Evolutionary conservation across 2,888 invertebrate species (phyloP), one percentile per base, ranked within the genome.

Genomic region (Palloptera scutellata): DNA sequence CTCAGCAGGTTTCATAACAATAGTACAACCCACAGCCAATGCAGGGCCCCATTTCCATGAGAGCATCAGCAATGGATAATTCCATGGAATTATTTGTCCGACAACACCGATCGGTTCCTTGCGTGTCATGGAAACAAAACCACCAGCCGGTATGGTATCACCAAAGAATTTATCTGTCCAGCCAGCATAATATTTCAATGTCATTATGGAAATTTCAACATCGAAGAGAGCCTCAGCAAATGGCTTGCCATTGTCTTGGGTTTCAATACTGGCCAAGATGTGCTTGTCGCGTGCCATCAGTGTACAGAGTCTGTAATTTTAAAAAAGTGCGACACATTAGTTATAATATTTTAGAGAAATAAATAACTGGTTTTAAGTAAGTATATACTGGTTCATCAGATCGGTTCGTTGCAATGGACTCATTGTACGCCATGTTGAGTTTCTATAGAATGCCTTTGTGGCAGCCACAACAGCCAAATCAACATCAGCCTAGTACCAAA

Each of bases 111-210:
- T 86, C 0, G 93, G 92, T 79, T 93, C 92, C 76, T 90, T 89
- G 43, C 88, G 86, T 0, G 91, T 92, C 85, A 91, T 87, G 1
- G 90, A 85, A 73, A 93, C 86, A 68, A 86, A 86, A 6, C 90
- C 91, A 30, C 30, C 30, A 88, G 91, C 90, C 13, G 95, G 95
- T 73, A 95, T 91, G 1, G 93, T 94, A 74, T 91, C 90, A 17
- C 96, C 96, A 77, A 92, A 91, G 77, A 92, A 91, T 86, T 96
- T 96, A 82, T 96, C 95, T 60, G 92, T 90, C 90, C 91, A 94
- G 41, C 95, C 95, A 67, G 94, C 95, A 83, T 92, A 93, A 78
- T 93, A 93, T 68, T 88, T 86, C 19, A 90, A 78, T 1, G 86
- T 85, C 64, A 85, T 84, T 19, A 86, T 79, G n/a, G 87, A 85